Percentiles rank a stretch among this genome's conserved stretches.
phyloP scores from a whole-genome alignment of 53 echinoderm and acorn worm genomes.

The Actinopyga echinites region DNA sequence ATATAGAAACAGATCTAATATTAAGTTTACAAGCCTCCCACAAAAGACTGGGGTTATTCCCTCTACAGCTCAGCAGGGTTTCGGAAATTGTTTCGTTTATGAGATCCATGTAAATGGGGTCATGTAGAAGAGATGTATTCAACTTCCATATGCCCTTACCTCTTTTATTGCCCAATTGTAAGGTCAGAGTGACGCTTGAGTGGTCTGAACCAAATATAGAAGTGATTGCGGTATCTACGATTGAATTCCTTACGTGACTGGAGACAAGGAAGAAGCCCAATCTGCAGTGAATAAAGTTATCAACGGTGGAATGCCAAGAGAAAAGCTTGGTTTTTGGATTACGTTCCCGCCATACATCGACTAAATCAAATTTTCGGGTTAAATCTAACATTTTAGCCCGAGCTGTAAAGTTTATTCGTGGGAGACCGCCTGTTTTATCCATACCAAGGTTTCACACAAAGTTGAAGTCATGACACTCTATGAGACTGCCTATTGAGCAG shows the following conservation, averaged over 20 bases:
- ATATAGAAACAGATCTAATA: too few relatives aligned
- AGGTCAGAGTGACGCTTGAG: neutral
- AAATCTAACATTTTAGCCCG: neutral
- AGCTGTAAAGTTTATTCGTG: constrained; percentile 10
- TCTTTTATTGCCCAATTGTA: neutral
- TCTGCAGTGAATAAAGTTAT: constrained; percentile 2
- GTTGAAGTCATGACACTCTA: constrained; percentile 33
- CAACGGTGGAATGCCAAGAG: constrained; percentile 18
- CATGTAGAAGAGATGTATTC: constrained; percentile 25
- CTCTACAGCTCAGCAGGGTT: too few relatives aligned
- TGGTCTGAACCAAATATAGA: constrained; percentile 33
- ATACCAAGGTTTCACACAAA: constrained; percentile 28
- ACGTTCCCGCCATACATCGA: too few relatives aligned
- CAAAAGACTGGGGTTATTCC: too few relatives aligned
- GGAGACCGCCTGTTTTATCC: constrained; percentile 21
- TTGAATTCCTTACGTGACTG: neutral
- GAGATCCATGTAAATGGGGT: neutral
- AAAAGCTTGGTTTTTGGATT: too few relatives aligned
- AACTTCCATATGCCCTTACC: constrained; percentile 45
- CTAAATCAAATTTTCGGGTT: neutral
- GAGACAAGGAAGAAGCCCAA: constrained; percentile 22
- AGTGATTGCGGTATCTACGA: neutral
- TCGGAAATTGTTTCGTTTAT: too few relatives aligned
- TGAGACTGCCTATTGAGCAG: constrained; percentile 9
- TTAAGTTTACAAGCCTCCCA: too few relatives aligned